These are phyloP conservation scores for Pemphredon lugubris DNA, from an alignment of 2,888 invertebrate species.

Conservation along the genomic window DNA sequence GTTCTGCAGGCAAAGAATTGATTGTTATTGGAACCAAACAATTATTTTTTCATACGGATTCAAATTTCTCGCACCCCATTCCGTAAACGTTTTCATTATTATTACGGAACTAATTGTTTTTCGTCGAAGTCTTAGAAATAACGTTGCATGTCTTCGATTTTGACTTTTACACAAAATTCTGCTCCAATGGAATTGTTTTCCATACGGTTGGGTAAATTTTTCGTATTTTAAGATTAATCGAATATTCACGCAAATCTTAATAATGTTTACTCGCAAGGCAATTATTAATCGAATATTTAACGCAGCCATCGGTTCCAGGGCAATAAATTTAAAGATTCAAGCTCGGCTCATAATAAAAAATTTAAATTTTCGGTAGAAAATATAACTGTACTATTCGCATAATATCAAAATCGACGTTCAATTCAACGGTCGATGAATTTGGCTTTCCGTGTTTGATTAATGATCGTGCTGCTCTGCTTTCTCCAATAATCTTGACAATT, in stretches of 20 bases:
- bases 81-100: too few species aligned
- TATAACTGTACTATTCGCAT: conserved; percentile 18
- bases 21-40: conserved; percentile 12
- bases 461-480: conserved; percentile 41
- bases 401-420: conserved; percentile 15
- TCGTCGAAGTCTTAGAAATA: too few species aligned
- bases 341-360: conserved; percentile 42
- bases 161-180: neutral
- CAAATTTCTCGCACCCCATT: neutral
- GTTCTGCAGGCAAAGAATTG: neutral
- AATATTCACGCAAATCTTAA: neutral
- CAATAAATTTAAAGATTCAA: conserved; percentile 20
- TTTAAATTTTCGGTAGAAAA: conserved; percentile 24
- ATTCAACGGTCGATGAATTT: conserved; percentile 27
- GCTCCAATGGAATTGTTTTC: neutral
- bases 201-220: neutral
- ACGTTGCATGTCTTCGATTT: too few species aligned
- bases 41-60: neutral
- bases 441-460: conserved; percentile 22
- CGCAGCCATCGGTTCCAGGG: conserved; percentile 28
- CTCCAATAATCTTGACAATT: conserved; percentile 44
- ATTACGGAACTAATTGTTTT: neutral
- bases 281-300: neutral
- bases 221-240: neutral
- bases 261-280: neutral